phyloP scores from a whole-genome alignment of 2,797 vertebrate species.

The Micromesistius poutassou region DNA sequence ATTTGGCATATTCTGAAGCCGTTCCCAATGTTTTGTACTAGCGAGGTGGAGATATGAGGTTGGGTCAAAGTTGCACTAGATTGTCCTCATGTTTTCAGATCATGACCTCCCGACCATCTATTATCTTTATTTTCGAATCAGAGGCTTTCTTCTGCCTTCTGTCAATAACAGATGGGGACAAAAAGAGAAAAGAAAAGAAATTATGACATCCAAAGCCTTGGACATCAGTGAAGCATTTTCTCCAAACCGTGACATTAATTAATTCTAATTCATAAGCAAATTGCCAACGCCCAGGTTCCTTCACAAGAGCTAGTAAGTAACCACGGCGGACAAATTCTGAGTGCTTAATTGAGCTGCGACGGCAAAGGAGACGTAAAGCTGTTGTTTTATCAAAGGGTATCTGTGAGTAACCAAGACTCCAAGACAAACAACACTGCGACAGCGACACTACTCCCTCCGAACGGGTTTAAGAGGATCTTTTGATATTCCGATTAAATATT shows the following conservation, averaged over 20 bases:
- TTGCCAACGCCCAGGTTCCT: slow-evolving; percentile 17
- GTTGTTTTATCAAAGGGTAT: slow-evolving; percentile 74
- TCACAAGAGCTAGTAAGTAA: slow-evolving; percentile 23
- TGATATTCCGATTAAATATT: slow-evolving; percentile 76
- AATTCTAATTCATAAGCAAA: slow-evolving; percentile 28
- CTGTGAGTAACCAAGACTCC: slow-evolving; percentile 64
- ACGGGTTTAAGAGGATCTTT: slow-evolving; percentile 69
- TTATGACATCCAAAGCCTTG: slow-evolving; percentile 26
- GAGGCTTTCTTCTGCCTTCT: slow-evolving; percentile 28
- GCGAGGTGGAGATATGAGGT: no score
- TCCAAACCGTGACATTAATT: slow-evolving; percentile 21
- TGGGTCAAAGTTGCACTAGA: no score
- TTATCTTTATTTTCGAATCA: slow-evolving; percentile 34
- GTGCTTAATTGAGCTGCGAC: slow-evolving; percentile 43
- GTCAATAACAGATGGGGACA: slow-evolving; percentile 30
- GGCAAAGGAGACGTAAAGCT: slow-evolving; percentile 55
- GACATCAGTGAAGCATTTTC: slow-evolving; percentile 18
- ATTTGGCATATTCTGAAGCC: not conserved
- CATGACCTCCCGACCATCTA: slow-evolving; percentile 33
- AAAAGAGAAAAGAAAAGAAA: slow-evolving; percentile 51
- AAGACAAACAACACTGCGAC: slow-evolving; percentile 67
- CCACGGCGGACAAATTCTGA: slow-evolving; percentile 47
- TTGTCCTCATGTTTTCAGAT: not conserved
- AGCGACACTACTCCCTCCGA: slow-evolving; percentile 63
- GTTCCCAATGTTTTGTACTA: no score